Base-by-base conservation (phyloP, 2,888 invertebrate genomes). In the Polyploca ridens region DNA sequence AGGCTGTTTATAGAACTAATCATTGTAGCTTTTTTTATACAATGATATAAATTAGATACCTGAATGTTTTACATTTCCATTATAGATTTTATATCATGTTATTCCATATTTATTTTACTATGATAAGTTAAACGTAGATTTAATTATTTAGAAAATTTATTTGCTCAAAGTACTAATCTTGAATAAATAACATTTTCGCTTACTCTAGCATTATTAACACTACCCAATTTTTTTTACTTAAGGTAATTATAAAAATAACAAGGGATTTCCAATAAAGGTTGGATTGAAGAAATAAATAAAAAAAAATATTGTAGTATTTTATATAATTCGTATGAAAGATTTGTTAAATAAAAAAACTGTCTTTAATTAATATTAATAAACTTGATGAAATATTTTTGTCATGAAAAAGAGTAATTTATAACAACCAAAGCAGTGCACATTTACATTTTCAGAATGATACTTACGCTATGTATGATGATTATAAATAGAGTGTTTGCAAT, bases 31-130 rank as follows among this genome's bases (percentile, higher is more conserved):
- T 78, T 80, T 83, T 78, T 76, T 80, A 70, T 80, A 83, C 83
- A 79, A 85, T 87, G 82, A 73, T 75, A 76, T 78, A 73, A 80
- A 80, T 84, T 91, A 90, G 90, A 89, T 89, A 91, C 91, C 90
- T 91, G 89, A 90, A 84, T 81, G 84, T 90, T 91, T 81, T 88
- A 91, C 91, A 91, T 90, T 92, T 91, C 90, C 91, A 91, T 88
- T 87, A 83, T 91, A 93, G 90, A 91, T 93, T 94, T 94, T 94
- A 93, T 93, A 91, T 87, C 84, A 84, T 89, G 92, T 93, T 94
- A 91, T 91, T 91, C 90, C 90, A 88, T 89, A 87, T 88, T 90
- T 90, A 90, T 90, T 89, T 90, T 90, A 86, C 75, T 82, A 77
- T 75, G 72, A 70, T 89, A 90, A 91, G 90, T 87, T 89, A 86